Evolutionary conservation across 2,888 invertebrate species (phyloP), one percentile per base, ranked within the genome.

Genomic region (Polymixis lichenea): DNA sequence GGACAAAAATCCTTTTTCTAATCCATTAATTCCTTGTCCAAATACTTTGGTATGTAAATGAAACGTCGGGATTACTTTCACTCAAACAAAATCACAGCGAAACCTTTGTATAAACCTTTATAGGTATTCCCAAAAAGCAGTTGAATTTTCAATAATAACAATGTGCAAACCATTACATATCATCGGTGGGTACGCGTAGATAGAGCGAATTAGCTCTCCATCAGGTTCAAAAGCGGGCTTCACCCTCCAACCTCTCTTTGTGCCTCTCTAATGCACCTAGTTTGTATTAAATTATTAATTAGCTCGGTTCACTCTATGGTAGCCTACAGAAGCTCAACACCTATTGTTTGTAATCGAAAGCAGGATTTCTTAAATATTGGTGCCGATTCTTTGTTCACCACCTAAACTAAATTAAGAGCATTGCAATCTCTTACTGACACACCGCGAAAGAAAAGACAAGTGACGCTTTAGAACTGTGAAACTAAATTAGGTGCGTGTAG

Each of bases 201-300:
- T 72, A 17, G 58, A 64, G 13, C 28, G 38, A 70, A 75, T 86
- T 75, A 87, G 78, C 84, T 84, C 56, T 28, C 69, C 76, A 76
- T 87, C 80, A 78, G 78, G 25, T 75, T 69, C 68, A 72, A 71
- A 84, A 72, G 72, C 72, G 64, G 78, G 66, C 75, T 68, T 82
- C 69, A 49, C 46, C 43, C 43, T 46, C 43, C 43, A 70, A 38
- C 65, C 49, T 66, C 74, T 69, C 77, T 82, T 86, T 87, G 80
- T 82, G 72, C 75, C 66, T 77, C 61, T 28, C 66, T 78, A 86
- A 82, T 82, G 64, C 76, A 74, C 73, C 77, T 53, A 58, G 69
- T 68, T 80, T 80, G 69, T 70, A 83, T 80, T 82, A 85, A 82
- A 79, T 85, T 70, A 83, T 80, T 82, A 85, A 82, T 80, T 85